phyloP scores from a whole-genome alignment of 2,797 vertebrate species.

The Prionace glauca region DNA sequence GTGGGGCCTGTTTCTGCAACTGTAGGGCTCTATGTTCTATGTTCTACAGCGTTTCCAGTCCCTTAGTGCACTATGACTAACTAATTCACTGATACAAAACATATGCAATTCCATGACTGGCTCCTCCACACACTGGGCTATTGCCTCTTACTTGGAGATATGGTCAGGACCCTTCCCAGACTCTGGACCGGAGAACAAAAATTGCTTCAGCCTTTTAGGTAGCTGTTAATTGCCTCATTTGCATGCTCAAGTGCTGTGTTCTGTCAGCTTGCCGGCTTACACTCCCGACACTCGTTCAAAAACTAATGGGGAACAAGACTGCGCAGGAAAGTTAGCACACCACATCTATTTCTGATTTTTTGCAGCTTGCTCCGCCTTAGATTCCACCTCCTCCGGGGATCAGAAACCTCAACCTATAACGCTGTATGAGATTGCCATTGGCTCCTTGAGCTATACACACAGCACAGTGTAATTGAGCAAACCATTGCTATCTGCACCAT shows the following conservation, averaged over 20 bases:
- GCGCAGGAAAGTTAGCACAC: background rate
- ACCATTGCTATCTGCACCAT: background rate
- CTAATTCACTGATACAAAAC: background rate
- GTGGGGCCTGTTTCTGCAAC: too few relatives aligned
- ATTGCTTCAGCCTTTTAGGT: background rate
- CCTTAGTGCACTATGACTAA: too few relatives aligned
- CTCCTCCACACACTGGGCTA: background rate
- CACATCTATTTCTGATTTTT: background rate
- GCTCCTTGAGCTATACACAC: background rate
- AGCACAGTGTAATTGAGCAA: background rate
- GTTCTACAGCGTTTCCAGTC: too few relatives aligned
- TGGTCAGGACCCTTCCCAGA: background rate
- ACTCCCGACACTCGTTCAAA: background rate
- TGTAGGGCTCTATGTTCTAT: too few relatives aligned
- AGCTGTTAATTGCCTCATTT: background rate
- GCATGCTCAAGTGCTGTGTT: background rate
- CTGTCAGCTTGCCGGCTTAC: background rate
- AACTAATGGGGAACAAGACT: background rate
- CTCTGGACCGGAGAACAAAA: background rate
- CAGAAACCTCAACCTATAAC: background rate
- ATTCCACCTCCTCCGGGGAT: background rate
- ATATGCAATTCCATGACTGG: background rate
- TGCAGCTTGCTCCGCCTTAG: background rate
- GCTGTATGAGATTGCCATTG: background rate
- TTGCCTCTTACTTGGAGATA: background rate